These are phyloP conservation scores for Remorina albescens DNA, from an alignment of 2,797 vertebrate genomes.

Conservation along the genomic window DNA sequence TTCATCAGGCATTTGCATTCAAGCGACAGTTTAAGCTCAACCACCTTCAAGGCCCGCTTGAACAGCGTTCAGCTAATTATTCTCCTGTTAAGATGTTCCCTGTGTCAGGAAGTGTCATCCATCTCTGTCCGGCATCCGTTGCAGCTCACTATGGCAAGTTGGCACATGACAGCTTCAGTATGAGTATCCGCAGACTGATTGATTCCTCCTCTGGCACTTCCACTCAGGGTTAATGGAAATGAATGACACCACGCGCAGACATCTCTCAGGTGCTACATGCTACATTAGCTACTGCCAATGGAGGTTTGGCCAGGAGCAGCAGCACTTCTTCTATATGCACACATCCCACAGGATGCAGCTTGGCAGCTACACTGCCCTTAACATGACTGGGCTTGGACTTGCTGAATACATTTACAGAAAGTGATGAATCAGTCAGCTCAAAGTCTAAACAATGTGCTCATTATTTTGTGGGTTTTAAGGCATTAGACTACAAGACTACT, in stretches of 20 bases:
- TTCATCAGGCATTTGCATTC: neutral
- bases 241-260: slow-evolving; percentile 62
- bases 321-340: slow-evolving; percentile 32
- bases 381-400: slow-evolving; percentile 44
- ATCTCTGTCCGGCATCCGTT: slow-evolving; percentile 57
- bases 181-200: slow-evolving; percentile 66
- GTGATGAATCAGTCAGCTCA: slow-evolving; percentile 27
- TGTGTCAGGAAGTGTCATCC: slow-evolving; percentile 56
- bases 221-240: slow-evolving; percentile 71
- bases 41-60: slow-evolving; percentile 3
- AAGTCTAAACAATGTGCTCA: slow-evolving; percentile 27
- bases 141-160: slow-evolving; percentile 48
- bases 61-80: slow-evolving; percentile 48
- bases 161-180: slow-evolving; percentile 69
- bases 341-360: slow-evolving; percentile 40
- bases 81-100: slow-evolving; percentile 54
- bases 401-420: slow-evolving; percentile 19
- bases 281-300: slow-evolving; percentile 62
- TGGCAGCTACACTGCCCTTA: slow-evolving; percentile 47
- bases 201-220: slow-evolving; percentile 72
- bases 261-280: slow-evolving; percentile 60
- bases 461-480: slow-evolving; percentile 4
- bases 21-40: slow-evolving; percentile 8
- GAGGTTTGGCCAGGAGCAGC: slow-evolving; percentile 54
- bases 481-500: neutral